Evolutionary conservation across 2,113 vertebrate genomes (phyloP).

Genomic region (Terrapene triunguis): DNA sequence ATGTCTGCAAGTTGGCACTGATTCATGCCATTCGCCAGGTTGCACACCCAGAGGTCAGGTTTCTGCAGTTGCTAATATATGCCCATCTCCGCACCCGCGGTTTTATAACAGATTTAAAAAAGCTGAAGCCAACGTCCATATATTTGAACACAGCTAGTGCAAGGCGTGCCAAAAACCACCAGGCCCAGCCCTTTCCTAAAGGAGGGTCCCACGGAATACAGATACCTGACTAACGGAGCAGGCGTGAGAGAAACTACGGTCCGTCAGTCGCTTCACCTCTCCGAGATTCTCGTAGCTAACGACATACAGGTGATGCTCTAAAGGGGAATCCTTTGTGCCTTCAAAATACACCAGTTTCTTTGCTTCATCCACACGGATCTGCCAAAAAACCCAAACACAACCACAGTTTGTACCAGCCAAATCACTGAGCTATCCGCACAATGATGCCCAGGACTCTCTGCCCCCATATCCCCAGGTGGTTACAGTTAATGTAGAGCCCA

Average conservation of each 20-base stretch:
- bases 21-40: background rate
- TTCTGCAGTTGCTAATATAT: background rate
- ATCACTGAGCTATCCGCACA: background rate
- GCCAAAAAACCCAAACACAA: conserved; percentile 41
- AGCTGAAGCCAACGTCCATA: background rate
- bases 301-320: conserved; percentile 87
- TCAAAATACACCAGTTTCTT: conserved; percentile 86
- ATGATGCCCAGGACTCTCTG: background rate
- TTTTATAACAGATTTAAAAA: background rate
- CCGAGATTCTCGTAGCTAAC: conserved; percentile 82
- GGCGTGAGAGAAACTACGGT: conserved; percentile 83
- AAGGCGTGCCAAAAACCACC: background rate
- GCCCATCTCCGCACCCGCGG: background rate
- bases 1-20: background rate
- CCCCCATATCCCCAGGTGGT: accelerated
- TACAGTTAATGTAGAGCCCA: background rate
- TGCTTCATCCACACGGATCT: conserved; percentile 86
- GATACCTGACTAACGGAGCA: conserved; percentile 85
- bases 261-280: conserved; percentile 82
- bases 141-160: background rate
- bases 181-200: background rate
- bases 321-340: conserved; percentile 85
- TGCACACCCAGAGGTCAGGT: background rate
- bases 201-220: background rate
- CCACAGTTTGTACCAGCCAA: background rate